These are phyloP conservation scores for Anabas testudineus DNA, from an alignment of 2,797 vertebrate species.

Conservation along the genomic window DNA sequence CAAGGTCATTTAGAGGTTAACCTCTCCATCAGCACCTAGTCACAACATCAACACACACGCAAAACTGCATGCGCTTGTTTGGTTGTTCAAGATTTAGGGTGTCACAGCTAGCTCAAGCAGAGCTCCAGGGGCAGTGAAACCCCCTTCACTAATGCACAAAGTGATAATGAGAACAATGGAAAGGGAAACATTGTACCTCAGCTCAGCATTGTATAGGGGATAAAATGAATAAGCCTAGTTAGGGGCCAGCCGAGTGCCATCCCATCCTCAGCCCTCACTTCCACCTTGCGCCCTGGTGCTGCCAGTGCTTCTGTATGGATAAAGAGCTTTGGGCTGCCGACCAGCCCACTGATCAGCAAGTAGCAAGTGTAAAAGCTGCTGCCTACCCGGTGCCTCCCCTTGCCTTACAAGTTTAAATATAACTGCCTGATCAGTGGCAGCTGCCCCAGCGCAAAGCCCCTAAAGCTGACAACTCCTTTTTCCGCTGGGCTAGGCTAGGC, in stretches of 20 bases:
- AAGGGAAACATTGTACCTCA: constrained; percentile 32
- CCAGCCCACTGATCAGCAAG: constrained; percentile 72
- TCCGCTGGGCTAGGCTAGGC: constrained; percentile 56
- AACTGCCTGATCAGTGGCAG: constrained; percentile 79
- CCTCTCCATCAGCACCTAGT: constrained; percentile 75
- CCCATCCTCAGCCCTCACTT: constrained; percentile 50
- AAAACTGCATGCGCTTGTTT: constrained; percentile 28
- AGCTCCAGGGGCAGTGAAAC: constrained; percentile 19
- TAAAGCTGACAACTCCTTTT: constrained; percentile 84
- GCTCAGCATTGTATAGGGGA: constrained; percentile 47
- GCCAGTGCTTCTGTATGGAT: constrained; percentile 79
- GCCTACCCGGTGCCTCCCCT: constrained; percentile 64
- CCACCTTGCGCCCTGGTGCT: constrained; percentile 61
- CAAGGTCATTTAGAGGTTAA: constrained; percentile 73
- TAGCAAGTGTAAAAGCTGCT: constrained; percentile 83
- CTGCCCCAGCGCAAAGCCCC: constrained; percentile 82
- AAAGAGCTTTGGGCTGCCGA: constrained; percentile 79
- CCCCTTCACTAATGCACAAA: constrained; percentile 38
- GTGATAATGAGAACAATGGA: constrained; percentile 61
- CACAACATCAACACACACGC: constrained; percentile 24
- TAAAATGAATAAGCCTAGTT: constrained; percentile 55
- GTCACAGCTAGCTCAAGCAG: constrained; percentile 20
- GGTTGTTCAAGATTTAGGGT: constrained; percentile 12
- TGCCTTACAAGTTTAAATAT: constrained; percentile 83
- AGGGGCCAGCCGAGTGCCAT: constrained; percentile 44